Evolutionary conservation across 2,797 vertebrate genomes (phyloP).

Genomic region (Esox lucius): DNA sequence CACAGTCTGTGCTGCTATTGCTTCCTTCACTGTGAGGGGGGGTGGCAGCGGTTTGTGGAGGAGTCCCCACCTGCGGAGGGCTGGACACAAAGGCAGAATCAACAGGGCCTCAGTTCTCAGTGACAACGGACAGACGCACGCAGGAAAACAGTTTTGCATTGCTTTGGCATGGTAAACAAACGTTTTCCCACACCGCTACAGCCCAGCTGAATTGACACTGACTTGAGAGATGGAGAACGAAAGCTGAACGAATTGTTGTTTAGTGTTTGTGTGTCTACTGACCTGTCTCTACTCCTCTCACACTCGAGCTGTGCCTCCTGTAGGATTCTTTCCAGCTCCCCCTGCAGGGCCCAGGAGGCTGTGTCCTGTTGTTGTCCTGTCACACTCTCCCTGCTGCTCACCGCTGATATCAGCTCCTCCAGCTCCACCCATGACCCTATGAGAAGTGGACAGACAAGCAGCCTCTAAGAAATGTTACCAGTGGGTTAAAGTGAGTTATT

Average conservation of each 20-base stretch:
- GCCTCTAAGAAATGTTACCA: neutral
- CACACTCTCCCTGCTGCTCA: slow-evolving; percentile 64
- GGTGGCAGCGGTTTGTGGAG: slow-evolving; percentile 61
- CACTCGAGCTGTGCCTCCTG: slow-evolving; percentile 76
- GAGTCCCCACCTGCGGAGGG: slow-evolving; percentile 62
- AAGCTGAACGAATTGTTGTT: too few species aligned
- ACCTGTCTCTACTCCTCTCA: slow-evolving; percentile 71
- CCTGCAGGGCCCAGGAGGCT: slow-evolving; percentile 69
- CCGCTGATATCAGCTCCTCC: slow-evolving; percentile 68
- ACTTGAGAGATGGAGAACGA: too few species aligned
- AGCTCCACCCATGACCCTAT: slow-evolving; percentile 78
- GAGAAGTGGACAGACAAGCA: neutral
- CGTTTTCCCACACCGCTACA: too few species aligned
- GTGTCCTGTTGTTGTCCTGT: slow-evolving; percentile 66
- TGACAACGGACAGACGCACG: neutral
- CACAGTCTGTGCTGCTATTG: slow-evolving; percentile 64
- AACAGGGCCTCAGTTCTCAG: neutral
- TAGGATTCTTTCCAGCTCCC: slow-evolving; percentile 76
- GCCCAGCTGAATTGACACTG: too few species aligned
- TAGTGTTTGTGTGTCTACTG: slow-evolving; percentile 19
- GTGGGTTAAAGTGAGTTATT: too few species aligned
- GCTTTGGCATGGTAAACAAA: too few species aligned
- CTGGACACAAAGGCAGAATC: slow-evolving; percentile 44
- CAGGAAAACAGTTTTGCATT: neutral
- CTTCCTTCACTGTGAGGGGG: slow-evolving; percentile 68